phyloP scores from a whole-genome alignment of 2,888 invertebrate species.

The Ormyrus pomaceus region DNA sequence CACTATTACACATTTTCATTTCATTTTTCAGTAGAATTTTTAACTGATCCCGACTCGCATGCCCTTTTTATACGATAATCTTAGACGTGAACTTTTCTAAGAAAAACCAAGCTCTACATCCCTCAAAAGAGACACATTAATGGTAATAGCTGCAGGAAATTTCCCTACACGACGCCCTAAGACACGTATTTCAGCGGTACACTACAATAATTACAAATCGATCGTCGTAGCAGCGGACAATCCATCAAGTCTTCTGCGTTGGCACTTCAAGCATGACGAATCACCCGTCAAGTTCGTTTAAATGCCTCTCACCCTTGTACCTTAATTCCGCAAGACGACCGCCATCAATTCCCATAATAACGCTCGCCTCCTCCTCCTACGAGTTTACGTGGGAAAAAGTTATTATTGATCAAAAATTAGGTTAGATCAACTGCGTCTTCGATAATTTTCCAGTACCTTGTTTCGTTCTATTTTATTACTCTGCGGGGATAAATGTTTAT shows the following conservation, averaged over 20 bases:
- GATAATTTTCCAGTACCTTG: too few species aligned
- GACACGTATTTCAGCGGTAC: not conserved
- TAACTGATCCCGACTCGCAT: too few species aligned
- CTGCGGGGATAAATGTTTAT: too few species aligned
- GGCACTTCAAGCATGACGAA: constrained; percentile 58
- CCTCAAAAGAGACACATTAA: constrained; percentile 23
- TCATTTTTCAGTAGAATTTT: too few species aligned
- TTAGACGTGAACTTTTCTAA: too few species aligned
- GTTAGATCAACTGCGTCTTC: not conserved
- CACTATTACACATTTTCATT: too few species aligned
- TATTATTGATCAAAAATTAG: constrained; percentile 12
- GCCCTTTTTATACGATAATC: too few species aligned
- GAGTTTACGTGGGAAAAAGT: constrained; percentile 10
- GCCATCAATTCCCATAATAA: too few species aligned
- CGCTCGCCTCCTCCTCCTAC: not conserved
- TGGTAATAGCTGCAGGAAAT: constrained; percentile 13
- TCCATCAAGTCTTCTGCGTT: constrained; percentile 42
- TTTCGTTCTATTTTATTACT: too few species aligned
- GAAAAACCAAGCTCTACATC: not conserved
- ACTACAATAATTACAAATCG: constrained; percentile 42
- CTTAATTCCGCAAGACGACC: constrained; percentile 56
- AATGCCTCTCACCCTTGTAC: constrained; percentile 56
- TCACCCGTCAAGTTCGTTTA: constrained; percentile 59
- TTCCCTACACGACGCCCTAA: not conserved
- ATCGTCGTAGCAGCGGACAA: constrained; percentile 3